Percentiles rank a stretch among this genome's conserved stretches.
Evolutionary conservation across 2,797 vertebrate genomes (phyloP).

Genomic region (Natrix natrix): DNA sequence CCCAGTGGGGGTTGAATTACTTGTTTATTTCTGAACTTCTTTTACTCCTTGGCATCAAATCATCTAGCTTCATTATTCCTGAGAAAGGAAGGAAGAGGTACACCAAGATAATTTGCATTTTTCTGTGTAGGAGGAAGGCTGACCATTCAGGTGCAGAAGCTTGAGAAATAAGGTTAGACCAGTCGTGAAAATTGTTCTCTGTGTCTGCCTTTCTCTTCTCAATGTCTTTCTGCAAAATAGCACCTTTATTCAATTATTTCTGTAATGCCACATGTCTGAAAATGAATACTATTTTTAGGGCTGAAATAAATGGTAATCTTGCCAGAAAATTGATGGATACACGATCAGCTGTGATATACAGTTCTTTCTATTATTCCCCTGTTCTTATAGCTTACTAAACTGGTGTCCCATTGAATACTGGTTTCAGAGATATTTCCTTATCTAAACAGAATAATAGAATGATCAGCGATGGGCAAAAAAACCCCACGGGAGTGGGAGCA

Average conservation of each 20-base stretch:
- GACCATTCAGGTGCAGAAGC: not conserved
- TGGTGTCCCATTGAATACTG: not conserved
- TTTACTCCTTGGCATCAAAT: not conserved
- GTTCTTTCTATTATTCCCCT: not conserved
- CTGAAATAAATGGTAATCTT: not conserved
- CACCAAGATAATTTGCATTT: not conserved
- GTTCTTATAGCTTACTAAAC: not conserved
- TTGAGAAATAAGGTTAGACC: not conserved
- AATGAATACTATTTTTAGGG: slow-evolving; percentile 16
- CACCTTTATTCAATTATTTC: slow-evolving; percentile 29
- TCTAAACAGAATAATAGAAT: not conserved
- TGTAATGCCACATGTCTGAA: slow-evolving; percentile 27
- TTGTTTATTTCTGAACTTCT: not conserved
- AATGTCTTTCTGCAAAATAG: not conserved
- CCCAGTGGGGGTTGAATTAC: not conserved
- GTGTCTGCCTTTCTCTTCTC: not conserved
- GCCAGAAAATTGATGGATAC: not conserved
- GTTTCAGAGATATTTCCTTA: not conserved
- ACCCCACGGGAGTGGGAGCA: not conserved
- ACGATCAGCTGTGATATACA: not conserved
- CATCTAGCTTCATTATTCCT: not conserved
- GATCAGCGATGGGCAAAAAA: not conserved
- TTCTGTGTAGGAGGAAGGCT: not conserved
- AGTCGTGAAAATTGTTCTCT: not conserved
- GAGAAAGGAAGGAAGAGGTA: not conserved